Base-by-base conservation (phyloP, 2,888 invertebrate species). In the Acleris cristana region DNA sequence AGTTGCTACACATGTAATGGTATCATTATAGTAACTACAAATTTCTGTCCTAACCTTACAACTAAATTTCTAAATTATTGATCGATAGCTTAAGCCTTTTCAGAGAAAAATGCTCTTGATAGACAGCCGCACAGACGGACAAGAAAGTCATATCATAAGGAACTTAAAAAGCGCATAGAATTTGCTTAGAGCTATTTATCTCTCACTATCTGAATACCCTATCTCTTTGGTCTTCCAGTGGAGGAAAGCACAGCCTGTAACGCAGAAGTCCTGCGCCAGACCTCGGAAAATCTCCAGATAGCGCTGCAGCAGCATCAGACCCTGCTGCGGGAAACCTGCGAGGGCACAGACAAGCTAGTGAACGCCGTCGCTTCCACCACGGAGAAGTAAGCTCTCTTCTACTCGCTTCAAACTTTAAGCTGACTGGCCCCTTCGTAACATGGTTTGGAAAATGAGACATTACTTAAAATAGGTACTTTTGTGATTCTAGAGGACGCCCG, bases 271-370 rank as follows among this genome's bases (percentile, higher is more conserved):
- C 56, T 66, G 34, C 52, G 30, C 16, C 63, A 59, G 12, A 66
- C 65, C 0, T 56, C 69, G 6, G 63, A 62, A 51, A 30, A 49
- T 8, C 48, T 72, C 16, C 51, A 59, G n/a, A 21, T 34, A 16
- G 56, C 69, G 3, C 56, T 72, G 53, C 63, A 61, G 19, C 55
- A 63, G 1, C 70, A 70, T 23, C 67, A 69, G 57, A 30, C 26
- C 18, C 52, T 64, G 34, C 21, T 72, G 44, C 58, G 57, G 44
- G 48, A 62, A 10, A 58, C 64, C 5, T 44, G 49, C 7, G 56
- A 16, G 2, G 23, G 64, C 34, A 30, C 49, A 18, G 30, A 53
- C 7, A 58, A 44, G 18, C 18, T 66, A 16, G 34, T 57, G 10
- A 49, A 55, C 16, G 57, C 56, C 10, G 62, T 62, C 23, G 45